A percentile compares a stretch with the other conserved stretches of the same genome.
Evolutionary conservation across 2,113 vertebrate genomes (phyloP).

Genomic region (Elephantulus edwardii): DNA sequence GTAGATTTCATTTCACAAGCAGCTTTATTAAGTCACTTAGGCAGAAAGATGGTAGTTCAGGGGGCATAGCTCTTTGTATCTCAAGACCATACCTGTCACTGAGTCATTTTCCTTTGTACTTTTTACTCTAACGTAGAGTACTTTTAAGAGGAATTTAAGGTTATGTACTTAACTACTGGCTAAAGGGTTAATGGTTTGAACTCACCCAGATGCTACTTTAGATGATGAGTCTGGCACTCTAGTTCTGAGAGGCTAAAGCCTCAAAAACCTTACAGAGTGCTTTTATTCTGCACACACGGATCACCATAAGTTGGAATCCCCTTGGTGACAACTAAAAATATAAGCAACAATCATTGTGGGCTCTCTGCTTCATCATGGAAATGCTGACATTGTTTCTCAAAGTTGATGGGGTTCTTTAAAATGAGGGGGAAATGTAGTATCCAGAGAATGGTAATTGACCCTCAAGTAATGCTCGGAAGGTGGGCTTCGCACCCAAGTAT

Average conservation of each 20-base stretch:
- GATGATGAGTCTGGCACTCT: not conserved
- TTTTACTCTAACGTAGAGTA: constrained; percentile 13
- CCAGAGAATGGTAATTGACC: not conserved
- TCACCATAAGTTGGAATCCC: not conserved
- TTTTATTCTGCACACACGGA: not conserved
- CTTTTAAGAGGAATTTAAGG: constrained; percentile 38
- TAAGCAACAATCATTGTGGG: not conserved
- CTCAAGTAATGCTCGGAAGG: not conserved
- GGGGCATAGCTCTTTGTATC: constrained; percentile 27
- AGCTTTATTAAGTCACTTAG: constrained; percentile 25
- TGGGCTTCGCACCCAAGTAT: not conserved
- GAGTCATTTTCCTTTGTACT: constrained; percentile 43
- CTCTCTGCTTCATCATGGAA: constrained; percentile 28
- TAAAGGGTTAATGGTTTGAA: not conserved
- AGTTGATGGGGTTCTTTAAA: constrained; percentile 33
- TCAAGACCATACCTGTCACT: not conserved
- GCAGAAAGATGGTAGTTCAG: not conserved
- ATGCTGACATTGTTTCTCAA: constrained; percentile 23
- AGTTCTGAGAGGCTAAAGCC: not conserved
- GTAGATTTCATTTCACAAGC: constrained; percentile 27
- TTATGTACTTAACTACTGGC: not conserved
- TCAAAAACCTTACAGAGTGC: not conserved
- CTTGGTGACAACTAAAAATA: not conserved
- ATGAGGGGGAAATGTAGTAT: not conserved
- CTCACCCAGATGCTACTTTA: not conserved